Conservation (phyloP, 2,888 invertebrate species). For the Drosophila algonquin region DNA sequence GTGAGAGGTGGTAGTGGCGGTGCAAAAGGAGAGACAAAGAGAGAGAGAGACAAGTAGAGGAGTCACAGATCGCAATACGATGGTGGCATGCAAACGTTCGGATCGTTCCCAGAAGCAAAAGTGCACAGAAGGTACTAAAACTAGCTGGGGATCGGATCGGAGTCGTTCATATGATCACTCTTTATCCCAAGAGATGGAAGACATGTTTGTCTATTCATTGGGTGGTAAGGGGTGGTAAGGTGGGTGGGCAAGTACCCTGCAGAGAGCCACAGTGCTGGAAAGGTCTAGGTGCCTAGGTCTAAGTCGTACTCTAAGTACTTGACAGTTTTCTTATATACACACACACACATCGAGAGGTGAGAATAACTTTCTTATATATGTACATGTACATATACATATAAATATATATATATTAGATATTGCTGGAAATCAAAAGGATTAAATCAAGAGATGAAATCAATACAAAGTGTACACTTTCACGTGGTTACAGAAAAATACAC, state of each 20-base stretch:
- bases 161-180: slow-evolving; percentile 8
- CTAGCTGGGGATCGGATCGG: slow-evolving; percentile 10
- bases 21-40: slow-evolving; percentile 19
- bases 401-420: slow-evolving; percentile 39
- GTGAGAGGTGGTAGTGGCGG: slow-evolving; percentile 31
- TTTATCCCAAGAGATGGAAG: neutral
- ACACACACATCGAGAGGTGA: slow-evolving; percentile 59
- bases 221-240: neutral
- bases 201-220: neutral
- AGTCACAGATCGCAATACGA: slow-evolving; percentile 45
- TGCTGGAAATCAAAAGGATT: slow-evolving; percentile 30
- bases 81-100: slow-evolving; percentile 55
- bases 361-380: slow-evolving; percentile 35
- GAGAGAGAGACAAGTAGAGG: slow-evolving; percentile 25
- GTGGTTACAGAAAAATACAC: slow-evolving; percentile 54
- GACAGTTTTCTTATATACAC: slow-evolving; percentile 4
- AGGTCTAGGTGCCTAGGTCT: slow-evolving; percentile 52
- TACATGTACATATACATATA: slow-evolving; percentile 17
- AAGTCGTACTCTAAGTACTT: neutral
- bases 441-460: slow-evolving; percentile 36
- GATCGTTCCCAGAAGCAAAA: slow-evolving; percentile 20
- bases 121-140: slow-evolving; percentile 25
- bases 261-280: neutral
- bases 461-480: slow-evolving; percentile 52
- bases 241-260: neutral